Evolutionary conservation across 1,140 invertebrate genomes (phyloP).

Genomic region (Glossosoma conforme): DNA sequence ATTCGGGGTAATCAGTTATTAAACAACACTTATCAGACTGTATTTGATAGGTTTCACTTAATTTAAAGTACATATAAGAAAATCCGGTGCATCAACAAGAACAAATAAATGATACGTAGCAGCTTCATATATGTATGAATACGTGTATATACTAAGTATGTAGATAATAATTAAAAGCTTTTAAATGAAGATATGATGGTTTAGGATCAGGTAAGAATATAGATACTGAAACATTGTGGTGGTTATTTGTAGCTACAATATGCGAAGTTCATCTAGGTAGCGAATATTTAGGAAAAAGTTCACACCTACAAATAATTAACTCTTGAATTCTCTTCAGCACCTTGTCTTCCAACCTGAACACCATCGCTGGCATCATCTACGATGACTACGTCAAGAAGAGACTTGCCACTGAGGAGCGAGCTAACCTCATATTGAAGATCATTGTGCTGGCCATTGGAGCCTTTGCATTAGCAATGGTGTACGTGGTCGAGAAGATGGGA

Average conservation of each 20-base stretch:
- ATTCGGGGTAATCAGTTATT: too few species aligned
- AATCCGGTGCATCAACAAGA: too few species aligned
- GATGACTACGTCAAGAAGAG: constrained; percentile 65
- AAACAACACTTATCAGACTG: too few species aligned
- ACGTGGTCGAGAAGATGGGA: constrained; percentile 59
- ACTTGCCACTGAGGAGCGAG: constrained; percentile 50
- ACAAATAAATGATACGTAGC: too few species aligned
- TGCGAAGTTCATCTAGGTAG: background rate
- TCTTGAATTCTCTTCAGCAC: constrained; percentile 56
- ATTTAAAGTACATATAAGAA: too few species aligned
- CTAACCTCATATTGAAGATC: constrained; percentile 59
- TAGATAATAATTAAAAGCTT: too few species aligned
- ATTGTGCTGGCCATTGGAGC: constrained; percentile 52
- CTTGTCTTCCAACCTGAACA: constrained; percentile 67
- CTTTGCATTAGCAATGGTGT: constrained; percentile 57
- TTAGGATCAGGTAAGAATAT: background rate
- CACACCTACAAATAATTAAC: background rate
- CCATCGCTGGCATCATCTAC: constrained; percentile 69
- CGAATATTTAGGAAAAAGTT: background rate
- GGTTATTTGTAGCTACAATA: background rate
- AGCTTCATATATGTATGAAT: too few species aligned
- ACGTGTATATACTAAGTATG: too few species aligned
- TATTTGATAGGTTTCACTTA: too few species aligned
- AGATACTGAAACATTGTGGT: background rate
- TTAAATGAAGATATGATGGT: background rate